A percentile compares a stretch with the other conserved stretches of the same genome.
Conservation (phyloP, 2,797 vertebrate genomes). For the Huso huso region DNA sequence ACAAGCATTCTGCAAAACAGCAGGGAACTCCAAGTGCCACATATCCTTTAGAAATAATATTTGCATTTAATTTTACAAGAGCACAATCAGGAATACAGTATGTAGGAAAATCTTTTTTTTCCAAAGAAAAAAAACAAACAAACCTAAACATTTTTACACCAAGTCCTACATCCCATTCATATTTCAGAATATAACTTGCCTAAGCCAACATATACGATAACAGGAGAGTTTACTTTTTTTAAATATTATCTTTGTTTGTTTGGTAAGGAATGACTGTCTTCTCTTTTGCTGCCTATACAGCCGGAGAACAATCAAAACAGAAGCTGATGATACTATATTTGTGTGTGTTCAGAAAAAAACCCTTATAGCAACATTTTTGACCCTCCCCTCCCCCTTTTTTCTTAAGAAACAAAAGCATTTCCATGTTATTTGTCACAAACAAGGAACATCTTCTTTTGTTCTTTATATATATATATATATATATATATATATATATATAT, state of each 20-base stretch:
- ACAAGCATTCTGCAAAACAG: constrained; percentile 64
- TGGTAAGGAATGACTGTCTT: constrained; percentile 49
- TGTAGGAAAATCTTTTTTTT: constrained; percentile 18
- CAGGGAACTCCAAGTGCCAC: constrained; percentile 69
- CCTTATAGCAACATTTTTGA: no score
- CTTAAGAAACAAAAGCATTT: no score
- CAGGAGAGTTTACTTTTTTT: constrained; percentile 33
- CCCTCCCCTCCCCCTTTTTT: no score
- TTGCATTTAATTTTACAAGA: constrained; percentile 41
- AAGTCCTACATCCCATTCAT: constrained; percentile 65
- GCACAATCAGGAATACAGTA: constrained; percentile 24
- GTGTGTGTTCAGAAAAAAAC: no score
- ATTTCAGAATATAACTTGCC: constrained; percentile 57
- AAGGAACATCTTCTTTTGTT: no score
- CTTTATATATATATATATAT: no score
- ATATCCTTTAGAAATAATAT: constrained; percentile 66
- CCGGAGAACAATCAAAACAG: background rate
- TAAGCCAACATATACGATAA: constrained; percentile 62
- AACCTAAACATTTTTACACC: constrained; percentile 49
- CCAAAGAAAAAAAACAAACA: no score
- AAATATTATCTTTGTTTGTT: constrained; percentile 31
- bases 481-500: no score
- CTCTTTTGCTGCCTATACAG: constrained; percentile 47
- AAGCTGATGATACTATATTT: no score
- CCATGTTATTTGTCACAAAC: no score